Evolutionary conservation across 2,888 invertebrate species (phyloP), one percentile per base, ranked within the genome.

Genomic region (Trachelus stipa): DNA sequence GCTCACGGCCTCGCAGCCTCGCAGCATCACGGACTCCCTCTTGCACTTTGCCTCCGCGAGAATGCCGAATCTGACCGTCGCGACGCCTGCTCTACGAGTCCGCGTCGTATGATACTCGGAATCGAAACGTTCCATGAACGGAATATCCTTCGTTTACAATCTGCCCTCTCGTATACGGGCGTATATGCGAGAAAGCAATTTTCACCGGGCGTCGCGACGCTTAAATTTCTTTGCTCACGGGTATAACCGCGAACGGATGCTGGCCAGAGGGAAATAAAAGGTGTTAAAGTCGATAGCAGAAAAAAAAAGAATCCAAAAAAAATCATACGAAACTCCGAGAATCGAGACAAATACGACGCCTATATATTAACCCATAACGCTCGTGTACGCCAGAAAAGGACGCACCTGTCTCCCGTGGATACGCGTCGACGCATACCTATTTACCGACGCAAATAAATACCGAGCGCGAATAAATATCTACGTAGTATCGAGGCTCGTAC

Each of bases 1-100:
- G 89, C 89, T 90, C 88, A 88, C 86, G 88, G 87, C 85, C 86
- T 87, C 87, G 86, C 83, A 79, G 82, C 83, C 83, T 84, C 82
- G 81, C 80, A 83, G 34, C 81, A 83, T 82, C 82, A 79, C 81
- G 80, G 80, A 76, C 81, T 79, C 79, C 75, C 37, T 76, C 40
- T 73, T 73, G 68, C 76, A 77, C 56, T 79, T 56, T 77, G 78
- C 73, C 76, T 79, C 74, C 75, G 12, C 30, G 69, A 31, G 69
- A 69, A 69, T 69, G n/a, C 30, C 69, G 69, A 73, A 68, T 56
- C 76, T 73, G 33, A 40, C 75, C 75, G 31, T 31, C 37, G 23
- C 37, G 37, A 31, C 75, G 34, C 68, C 75, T 35, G 75, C 68
- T 34, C 68, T 11, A 12, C 69, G 30, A 31, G 69, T 33, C 33